Base-by-base conservation (phyloP, 2,113 vertebrate genomes). In the Acanthochromis polyacanthus region DNA sequence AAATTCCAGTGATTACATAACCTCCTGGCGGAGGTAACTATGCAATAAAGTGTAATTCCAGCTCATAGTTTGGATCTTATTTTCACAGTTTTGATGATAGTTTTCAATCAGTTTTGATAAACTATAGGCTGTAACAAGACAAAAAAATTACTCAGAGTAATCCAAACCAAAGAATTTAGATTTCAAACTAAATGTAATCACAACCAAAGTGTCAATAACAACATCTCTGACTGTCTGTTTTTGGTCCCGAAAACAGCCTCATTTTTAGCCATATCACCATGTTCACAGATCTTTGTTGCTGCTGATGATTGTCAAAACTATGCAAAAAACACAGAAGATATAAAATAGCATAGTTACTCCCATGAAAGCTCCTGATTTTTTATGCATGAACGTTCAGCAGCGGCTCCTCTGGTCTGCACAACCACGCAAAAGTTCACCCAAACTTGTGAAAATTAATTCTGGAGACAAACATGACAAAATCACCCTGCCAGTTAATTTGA, bases 401-500 rank as follows among this genome's bases (percentile, higher is more conserved):
- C 15, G 8, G 15, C 43, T 68, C 12, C n/a, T 20, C 17, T 30
- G 19, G 40, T 16, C 46, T 55, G 17, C 43, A 52, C 65, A 56
- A 0, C 32, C 0, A 4, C 17, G 12, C 0, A 57, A 50, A 11
- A 19, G 17, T 6, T 75, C 48, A 17, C 43, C 57, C 58, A 36
- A 58, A 71, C 63, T 68, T 70, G 20, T 46, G 5, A 38, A 56
- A 68, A 40, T 69, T 14, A 20, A 52, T 78, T 9, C 32, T 40
- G 17, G 60, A 50, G 25, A 10, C 25, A 76, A 75, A 79, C 25
- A 50, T 2, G 0, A 53, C 57, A 61, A 71, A 69, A 62, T 61
- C 17, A 0, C 61, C 50, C 51, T 36, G 45, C 43, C 9, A 20
- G 32, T 60, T 80, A 69, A 70, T 64, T 40, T 72, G 20, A 40